These are phyloP conservation scores for Heliconius nattereri DNA, from an alignment of 1,140 invertebrate genomes.

Conservation along the genomic window DNA sequence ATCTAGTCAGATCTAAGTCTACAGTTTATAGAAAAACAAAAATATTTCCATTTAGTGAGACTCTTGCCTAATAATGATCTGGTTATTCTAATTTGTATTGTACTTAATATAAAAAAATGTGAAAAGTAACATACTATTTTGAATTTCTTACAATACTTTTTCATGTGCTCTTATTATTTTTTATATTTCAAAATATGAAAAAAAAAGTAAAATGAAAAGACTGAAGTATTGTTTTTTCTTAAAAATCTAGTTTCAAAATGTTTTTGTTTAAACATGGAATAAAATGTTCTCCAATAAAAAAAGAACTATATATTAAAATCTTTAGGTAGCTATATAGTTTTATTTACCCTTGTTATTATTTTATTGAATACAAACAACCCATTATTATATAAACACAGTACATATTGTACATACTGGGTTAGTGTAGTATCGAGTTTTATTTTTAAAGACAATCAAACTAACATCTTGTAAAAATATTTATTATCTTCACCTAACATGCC, in stretches of 20 bases:
- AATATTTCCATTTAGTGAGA: background rate
- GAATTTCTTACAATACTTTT: background rate
- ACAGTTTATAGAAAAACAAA: background rate
- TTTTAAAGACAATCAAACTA: no score
- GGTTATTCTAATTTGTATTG: background rate
- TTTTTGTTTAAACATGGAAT: conserved; percentile 4
- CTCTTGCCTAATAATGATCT: conserved; percentile 8
- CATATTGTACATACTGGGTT: no score
- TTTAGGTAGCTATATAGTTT: background rate
- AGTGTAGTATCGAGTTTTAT: no score
- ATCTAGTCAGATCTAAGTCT: conserved; percentile 15
- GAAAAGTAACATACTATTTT: background rate
- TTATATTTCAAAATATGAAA: background rate
- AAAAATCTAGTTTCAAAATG: background rate
- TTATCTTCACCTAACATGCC: no score
- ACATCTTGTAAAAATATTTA: no score
- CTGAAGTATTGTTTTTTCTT: background rate
- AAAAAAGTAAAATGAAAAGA: background rate
- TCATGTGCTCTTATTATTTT: background rate
- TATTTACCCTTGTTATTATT: background rate
- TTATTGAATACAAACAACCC: background rate
- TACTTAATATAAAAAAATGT: background rate
- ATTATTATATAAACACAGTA: no score
- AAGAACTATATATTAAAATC: background rate
- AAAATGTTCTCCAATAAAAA: background rate